These are phyloP conservation scores for Anarhynchus alexandrinus DNA, from an alignment of 2,113 vertebrate genomes.

Conservation along the genomic window DNA sequence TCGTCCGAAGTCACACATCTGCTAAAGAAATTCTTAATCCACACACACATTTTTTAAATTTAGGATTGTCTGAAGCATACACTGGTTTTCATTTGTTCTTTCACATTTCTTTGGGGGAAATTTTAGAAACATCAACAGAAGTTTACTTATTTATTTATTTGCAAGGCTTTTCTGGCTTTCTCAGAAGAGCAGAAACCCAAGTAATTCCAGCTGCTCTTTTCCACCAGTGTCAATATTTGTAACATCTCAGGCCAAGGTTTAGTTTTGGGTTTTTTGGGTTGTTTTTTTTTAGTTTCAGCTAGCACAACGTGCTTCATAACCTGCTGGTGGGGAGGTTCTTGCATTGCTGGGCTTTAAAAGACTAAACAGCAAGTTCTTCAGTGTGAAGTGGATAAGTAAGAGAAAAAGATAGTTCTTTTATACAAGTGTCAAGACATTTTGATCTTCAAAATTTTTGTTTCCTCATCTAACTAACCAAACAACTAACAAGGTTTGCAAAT, in stretches of 20 bases:
- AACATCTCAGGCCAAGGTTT: constrained; percentile 31
- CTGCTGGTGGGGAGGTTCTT: not conserved
- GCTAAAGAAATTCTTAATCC: constrained; percentile 17
- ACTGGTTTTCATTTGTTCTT: constrained; percentile 53
- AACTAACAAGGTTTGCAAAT: not conserved
- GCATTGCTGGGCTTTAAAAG: not conserved
- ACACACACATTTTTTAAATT: constrained; percentile 12
- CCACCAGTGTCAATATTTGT: constrained; percentile 26
- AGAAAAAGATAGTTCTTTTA: not conserved
- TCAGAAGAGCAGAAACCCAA: constrained; percentile 25
- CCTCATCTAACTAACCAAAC: not conserved
- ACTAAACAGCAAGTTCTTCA: not conserved
- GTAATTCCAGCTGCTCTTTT: constrained; percentile 58
- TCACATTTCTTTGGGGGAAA: constrained; percentile 9
- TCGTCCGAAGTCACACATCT: not conserved
- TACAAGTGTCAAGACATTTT: not conserved
- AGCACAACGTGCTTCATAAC: not conserved
- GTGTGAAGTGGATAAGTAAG: not conserved
- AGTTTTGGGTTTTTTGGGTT: not conserved
- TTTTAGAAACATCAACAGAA: constrained; percentile 29
- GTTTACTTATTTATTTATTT: constrained; percentile 50
- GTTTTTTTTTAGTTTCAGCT: not conserved
- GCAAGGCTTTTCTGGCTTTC: constrained; percentile 6
- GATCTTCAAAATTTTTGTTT: not conserved
- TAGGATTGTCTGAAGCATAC: constrained; percentile 19